phyloP scores from a whole-genome alignment of 1,140 invertebrate genomes.

The Micrasema longulum region DNA sequence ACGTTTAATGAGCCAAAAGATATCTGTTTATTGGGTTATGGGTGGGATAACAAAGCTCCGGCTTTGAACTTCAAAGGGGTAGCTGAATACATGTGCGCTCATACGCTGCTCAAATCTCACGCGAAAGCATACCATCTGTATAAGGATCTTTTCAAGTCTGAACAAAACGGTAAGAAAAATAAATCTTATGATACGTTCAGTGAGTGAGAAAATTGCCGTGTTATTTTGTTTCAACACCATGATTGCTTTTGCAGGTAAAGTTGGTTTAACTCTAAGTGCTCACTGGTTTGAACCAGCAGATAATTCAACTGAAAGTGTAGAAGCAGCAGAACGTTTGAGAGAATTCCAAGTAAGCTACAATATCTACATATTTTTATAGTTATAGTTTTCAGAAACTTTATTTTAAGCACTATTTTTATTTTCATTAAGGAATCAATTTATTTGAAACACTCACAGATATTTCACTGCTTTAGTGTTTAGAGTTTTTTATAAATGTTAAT shows the following conservation, averaged over 20 bases:
- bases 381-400: too few species aligned
- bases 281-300: slow-evolving; percentile 65
- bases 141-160: slow-evolving; percentile 56
- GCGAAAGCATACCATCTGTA: slow-evolving; percentile 71
- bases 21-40: slow-evolving; percentile 61
- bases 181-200: too few species aligned
- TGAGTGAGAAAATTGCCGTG: background rate
- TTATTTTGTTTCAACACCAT: background rate
- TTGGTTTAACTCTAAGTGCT: slow-evolving; percentile 66
- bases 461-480: too few species aligned
- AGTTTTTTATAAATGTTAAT: too few species aligned
- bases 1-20: slow-evolving; percentile 67
- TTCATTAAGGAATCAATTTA: too few species aligned
- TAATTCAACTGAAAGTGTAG: slow-evolving; percentile 59
- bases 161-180: slow-evolving; percentile 23
- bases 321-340: slow-evolving; percentile 62
- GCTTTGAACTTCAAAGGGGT: slow-evolving; percentile 59
- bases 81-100: slow-evolving; percentile 67
- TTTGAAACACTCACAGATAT: too few species aligned
- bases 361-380: too few species aligned
- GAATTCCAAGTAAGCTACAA: slow-evolving; percentile 58
- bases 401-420: too few species aligned
- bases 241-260: slow-evolving; percentile 47
- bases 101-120: slow-evolving; percentile 68
- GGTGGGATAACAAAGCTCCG: slow-evolving; percentile 59